Conservation (phyloP, 1,140 invertebrate species). For the Vollenhovia emeryi region DNA sequence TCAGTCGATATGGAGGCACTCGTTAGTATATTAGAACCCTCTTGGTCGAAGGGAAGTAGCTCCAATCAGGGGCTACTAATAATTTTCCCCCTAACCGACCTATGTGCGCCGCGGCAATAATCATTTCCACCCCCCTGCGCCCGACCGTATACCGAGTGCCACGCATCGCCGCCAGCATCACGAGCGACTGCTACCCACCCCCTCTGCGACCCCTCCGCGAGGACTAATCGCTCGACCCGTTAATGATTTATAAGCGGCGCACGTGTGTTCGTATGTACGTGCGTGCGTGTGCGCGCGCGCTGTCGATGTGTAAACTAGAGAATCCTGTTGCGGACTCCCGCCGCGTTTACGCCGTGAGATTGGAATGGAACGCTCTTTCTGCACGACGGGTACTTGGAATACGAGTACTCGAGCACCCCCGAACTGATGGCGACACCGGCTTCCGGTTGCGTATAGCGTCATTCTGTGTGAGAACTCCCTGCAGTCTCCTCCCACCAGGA, state of each 20-base stretch:
- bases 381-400: constrained; percentile 69
- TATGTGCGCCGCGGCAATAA: constrained; percentile 77
- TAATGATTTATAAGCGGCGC: constrained; percentile 83
- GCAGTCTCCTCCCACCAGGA: constrained; percentile 32
- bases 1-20: constrained; percentile 62
- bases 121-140: constrained; percentile 74
- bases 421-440: constrained; percentile 62
- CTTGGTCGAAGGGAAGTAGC: constrained; percentile 76
- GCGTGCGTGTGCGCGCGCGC: background rate
- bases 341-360: constrained; percentile 83
- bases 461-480: constrained; percentile 78
- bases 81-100: constrained; percentile 76
- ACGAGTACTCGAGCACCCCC: constrained; percentile 71
- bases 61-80: constrained; percentile 82
- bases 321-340: constrained; percentile 82
- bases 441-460: constrained; percentile 64
- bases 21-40: constrained; percentile 78
- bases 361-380: constrained; percentile 68
- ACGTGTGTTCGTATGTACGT: constrained; percentile 68
- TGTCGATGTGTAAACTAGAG: constrained; percentile 65
- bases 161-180: constrained; percentile 54
- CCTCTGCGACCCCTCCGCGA: constrained; percentile 74
- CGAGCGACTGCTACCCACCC: constrained; percentile 49
- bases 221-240: constrained; percentile 83
- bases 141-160: constrained; percentile 54